Conservation (phyloP, 2,797 vertebrate genomes). For the Alfaro cultratus region DNA sequence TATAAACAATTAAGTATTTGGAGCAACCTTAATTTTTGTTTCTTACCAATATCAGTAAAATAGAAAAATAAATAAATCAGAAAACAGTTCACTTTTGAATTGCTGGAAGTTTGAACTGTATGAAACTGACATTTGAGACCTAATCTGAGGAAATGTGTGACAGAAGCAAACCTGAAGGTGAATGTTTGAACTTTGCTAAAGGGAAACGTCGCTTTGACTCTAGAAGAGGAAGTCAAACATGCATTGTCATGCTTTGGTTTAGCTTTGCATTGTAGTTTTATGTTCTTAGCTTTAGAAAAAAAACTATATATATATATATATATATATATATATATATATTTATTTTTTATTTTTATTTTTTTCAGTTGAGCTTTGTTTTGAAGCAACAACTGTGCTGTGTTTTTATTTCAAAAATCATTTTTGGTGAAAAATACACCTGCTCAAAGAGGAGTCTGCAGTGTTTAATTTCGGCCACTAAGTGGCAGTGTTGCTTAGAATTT, state of each 20-base stretch:
- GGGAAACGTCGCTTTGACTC: background rate
- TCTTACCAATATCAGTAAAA: background rate
- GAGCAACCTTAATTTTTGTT: background rate
- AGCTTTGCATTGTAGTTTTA: background rate
- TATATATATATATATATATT: no score
- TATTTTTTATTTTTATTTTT: background rate
- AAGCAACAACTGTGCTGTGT: background rate
- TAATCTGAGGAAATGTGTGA: background rate
- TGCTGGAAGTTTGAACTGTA: background rate
- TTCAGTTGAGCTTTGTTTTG: background rate
- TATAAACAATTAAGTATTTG: background rate
- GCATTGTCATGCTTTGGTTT: background rate
- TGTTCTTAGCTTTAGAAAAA: background rate
- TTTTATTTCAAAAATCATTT: background rate
- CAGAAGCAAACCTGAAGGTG: background rate
- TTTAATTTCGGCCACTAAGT: background rate
- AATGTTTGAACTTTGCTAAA: background rate
- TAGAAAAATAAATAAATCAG: background rate
- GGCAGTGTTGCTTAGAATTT: constrained; percentile 11
- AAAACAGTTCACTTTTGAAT: background rate
- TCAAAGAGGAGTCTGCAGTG: background rate
- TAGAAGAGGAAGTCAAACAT: background rate
- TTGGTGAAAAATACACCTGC: background rate
- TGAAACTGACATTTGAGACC: background rate
- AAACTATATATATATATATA: no score